Evolutionary conservation across 2,888 invertebrate genomes (phyloP), one percentile per base, ranked within the genome.

Genomic region (Galerucella nymphaeae): DNA sequence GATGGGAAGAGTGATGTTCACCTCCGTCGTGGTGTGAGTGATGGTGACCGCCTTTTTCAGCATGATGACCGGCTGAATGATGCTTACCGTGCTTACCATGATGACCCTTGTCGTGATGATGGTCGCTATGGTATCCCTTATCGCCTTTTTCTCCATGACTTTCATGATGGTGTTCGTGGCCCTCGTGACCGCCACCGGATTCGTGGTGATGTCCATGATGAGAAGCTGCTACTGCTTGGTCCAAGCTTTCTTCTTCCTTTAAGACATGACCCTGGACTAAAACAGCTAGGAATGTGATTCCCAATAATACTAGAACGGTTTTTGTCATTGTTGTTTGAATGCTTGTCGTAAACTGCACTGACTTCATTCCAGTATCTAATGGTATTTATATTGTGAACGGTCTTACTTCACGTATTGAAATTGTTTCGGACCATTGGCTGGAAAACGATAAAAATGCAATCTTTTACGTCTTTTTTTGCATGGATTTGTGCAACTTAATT

Each of bases 11-110:
- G 82, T 94, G 90, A 80, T 93, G 91, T 38, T 92, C 92, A 77
- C 91, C 91, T 83, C 93, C 93, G 80, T 93, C 93, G 84, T 93
- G 93, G 80, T 94, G 93, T 67, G 93, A 91, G 84, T 94, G 94
- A 85, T 95, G 93, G 85, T 94, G 93, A 0, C 93, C 94, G 11
- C 93, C 93, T 81, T 93, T 91, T 81, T 94, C 93, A 71, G 90
- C 91, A 85, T 94, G 92, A 83, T 94, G 92, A 11, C 93, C 93
- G 73, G 91, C 91, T 82, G 94, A 93, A 81, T 94, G 93, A 80
- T 94, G 93, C 82, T 94, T 93, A 42, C 92, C 94, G 82, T 94
- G 92, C 73, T 85, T 85, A n/a, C 94, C 94, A 81, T 93, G 93
- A 59, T 93, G 93, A 9, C 92, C 94, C 82, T 94, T 92, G 78